A percentile compares a stretch with the other conserved stretches of the same genome.
These are phyloP conservation scores for Helicoverpa armigera DNA, from an alignment of 1,140 invertebrate genomes.

Conservation along the genomic window DNA sequence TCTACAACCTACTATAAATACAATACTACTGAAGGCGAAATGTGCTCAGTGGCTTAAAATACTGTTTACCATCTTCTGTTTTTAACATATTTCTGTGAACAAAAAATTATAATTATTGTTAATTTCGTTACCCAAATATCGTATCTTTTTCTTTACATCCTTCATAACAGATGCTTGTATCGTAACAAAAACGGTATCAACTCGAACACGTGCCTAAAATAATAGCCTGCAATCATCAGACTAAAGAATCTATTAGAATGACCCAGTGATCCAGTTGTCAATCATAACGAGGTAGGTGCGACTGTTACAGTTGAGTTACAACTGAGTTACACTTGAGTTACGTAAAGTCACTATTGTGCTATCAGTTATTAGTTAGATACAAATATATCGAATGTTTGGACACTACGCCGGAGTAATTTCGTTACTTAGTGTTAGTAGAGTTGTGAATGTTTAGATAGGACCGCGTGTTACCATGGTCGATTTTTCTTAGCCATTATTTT, in stretches of 20 bases:
- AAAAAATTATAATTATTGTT: too few relatives aligned
- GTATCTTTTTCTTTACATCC: neutral
- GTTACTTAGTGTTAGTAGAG: conserved; percentile 7
- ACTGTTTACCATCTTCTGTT: too few relatives aligned
- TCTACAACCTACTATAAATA: too few relatives aligned
- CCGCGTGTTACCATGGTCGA: neutral
- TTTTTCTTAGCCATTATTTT: neutral
- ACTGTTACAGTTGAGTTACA: conserved; percentile 14
- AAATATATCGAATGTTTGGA: conserved; percentile 45
- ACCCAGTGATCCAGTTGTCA: conserved; percentile 34
- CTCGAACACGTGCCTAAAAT: neutral
- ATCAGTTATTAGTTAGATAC: conserved; percentile 45
- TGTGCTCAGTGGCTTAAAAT: too few relatives aligned
- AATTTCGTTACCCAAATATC: too few relatives aligned
- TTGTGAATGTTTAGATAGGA: conserved; percentile 3
- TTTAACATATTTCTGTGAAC: too few relatives aligned
- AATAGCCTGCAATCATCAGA: neutral
- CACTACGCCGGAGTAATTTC: neutral
- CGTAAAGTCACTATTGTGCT: conserved; percentile 37
- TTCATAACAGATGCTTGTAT: neutral
- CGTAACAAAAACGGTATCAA: neutral
- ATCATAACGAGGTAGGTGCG: conserved; percentile 7
- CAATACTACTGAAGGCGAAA: too few relatives aligned
- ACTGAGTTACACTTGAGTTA: neutral
- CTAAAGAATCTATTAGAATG: neutral